Percentiles rank a stretch among this genome's conserved stretches.
Evolutionary conservation across 2,797 vertebrate species (phyloP).

Genomic region (Acrocephalus scirpaceus): DNA sequence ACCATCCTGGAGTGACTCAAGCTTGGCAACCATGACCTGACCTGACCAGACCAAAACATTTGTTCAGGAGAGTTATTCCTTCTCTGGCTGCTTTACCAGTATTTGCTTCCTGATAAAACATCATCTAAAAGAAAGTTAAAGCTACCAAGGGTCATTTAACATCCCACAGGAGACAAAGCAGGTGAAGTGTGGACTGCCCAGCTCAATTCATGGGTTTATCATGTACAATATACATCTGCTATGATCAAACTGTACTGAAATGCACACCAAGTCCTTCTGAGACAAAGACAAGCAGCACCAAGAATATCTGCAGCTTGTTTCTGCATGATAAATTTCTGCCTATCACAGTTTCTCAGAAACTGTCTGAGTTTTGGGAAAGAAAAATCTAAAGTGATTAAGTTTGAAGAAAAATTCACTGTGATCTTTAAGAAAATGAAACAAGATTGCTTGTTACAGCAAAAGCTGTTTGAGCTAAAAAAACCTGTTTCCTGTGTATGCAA

Average conservation of each 20-base stretch:
- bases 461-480: background rate
- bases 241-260: background rate
- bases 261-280: background rate
- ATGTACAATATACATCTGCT: background rate
- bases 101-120: background rate
- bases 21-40: background rate
- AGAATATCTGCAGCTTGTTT: background rate
- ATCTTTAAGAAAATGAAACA: constrained; percentile 1
- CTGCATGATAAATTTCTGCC: background rate
- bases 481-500: background rate
- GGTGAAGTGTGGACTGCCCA: background rate
- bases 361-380: background rate
- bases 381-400: background rate
- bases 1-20: background rate
- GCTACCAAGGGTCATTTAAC: background rate
- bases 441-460: background rate
- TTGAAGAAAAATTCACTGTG: background rate
- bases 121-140: background rate
- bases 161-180: background rate
- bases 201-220: background rate
- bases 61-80: background rate
- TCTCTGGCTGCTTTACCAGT: background rate
- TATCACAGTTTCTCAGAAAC: background rate
- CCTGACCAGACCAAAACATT: background rate
- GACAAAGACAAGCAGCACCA: background rate